These are phyloP conservation scores for Phyllostomus hastatus DNA, from an alignment of 2,113 vertebrate species.

Conservation along the genomic window DNA sequence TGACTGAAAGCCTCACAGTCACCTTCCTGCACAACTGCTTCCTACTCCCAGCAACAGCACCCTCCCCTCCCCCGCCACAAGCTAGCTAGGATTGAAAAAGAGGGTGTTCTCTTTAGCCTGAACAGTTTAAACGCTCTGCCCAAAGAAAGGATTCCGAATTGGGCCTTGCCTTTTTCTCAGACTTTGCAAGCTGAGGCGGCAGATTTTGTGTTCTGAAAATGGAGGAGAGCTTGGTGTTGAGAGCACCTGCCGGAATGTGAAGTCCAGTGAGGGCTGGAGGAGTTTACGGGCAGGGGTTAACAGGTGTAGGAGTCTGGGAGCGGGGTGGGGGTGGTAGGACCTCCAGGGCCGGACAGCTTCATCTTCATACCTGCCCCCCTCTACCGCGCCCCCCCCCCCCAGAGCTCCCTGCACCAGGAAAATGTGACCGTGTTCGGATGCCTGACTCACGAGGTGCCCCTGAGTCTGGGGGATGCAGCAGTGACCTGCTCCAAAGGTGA, in stretches of 20 bases:
- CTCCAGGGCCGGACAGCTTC: not conserved
- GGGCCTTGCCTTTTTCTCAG: not conserved
- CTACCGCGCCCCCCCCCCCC: not conserved
- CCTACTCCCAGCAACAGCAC: not conserved
- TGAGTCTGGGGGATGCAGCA: conserved; percentile 86
- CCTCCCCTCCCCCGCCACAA: rapidly evolving
- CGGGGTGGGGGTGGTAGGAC: not conserved
- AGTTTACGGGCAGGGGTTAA: not conserved
- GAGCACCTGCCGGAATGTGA: not conserved
- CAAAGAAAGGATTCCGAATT: not conserved
- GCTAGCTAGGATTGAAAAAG: not conserved
- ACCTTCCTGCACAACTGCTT: not conserved
- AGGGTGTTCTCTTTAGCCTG: not conserved
- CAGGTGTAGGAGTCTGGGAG: not conserved
- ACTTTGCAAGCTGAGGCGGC: not conserved
- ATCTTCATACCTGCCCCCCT: not conserved
- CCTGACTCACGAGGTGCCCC: conserved; percentile 93
- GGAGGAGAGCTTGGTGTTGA: not conserved
- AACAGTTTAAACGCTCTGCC: not conserved
- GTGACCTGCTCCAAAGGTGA: conserved; percentile 93
- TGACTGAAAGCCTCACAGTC: not conserved
- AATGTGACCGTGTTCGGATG: conserved; percentile 96
- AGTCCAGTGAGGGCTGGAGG: not conserved
- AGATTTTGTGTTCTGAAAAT: not conserved
- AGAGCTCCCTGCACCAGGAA: conserved; percentile 91